Base-by-base conservation (phyloP, 2,113 vertebrate species). In the Microtus montanus region DNA sequence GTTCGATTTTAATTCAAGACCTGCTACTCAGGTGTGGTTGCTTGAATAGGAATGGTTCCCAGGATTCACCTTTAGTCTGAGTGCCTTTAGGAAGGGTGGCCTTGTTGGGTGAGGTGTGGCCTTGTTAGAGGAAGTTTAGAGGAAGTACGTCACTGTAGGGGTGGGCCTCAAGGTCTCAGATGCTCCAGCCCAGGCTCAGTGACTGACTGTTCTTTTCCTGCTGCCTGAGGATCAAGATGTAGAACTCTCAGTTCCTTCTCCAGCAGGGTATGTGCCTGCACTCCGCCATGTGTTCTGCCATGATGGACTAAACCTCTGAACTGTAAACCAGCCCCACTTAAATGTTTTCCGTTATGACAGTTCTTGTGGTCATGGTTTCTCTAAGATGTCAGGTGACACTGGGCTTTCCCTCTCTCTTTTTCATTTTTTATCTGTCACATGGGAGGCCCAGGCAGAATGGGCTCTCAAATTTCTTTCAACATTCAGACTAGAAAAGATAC, bases 391-490 rank as follows among this genome's bases (percentile, higher is more conserved):
- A 61, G 38, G 20, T 68, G 33, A 33, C 49, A 44, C 71, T 64
- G 58, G 77, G 68, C 1, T 28, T 49, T 13, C 12, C 30, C 3
- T 75, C 8, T 66, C 26, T 58, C 8, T 68, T 11, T 0, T 89
- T 91, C 38, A 71, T 20, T 88, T 75, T 77, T 30, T 33, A 10
- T 30, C 24, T 86, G 7, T 89, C 79, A 78, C 96, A 92, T n/a
- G 14, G 11, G 19, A n/a, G 5, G 1, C 35, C 33, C 33, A 73
- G 82, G 71, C 73, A n/a, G 38, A 15, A 86, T 73, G 10, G 24
- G 54, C 30, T 64, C 44, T 61, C n/a, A 66, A 47, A 52, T 44
- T 90, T 75, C 90, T 86, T 95, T 93, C 44, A 90, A 24, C 41
- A 54, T 35, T 88, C 73, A 89, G 77, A 90, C 79, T 38, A 61